Evolutionary conservation across 2,113 vertebrate genomes (phyloP), one percentile per base, ranked within the genome.

Genomic region (Malurus alboscapulatus): DNA sequence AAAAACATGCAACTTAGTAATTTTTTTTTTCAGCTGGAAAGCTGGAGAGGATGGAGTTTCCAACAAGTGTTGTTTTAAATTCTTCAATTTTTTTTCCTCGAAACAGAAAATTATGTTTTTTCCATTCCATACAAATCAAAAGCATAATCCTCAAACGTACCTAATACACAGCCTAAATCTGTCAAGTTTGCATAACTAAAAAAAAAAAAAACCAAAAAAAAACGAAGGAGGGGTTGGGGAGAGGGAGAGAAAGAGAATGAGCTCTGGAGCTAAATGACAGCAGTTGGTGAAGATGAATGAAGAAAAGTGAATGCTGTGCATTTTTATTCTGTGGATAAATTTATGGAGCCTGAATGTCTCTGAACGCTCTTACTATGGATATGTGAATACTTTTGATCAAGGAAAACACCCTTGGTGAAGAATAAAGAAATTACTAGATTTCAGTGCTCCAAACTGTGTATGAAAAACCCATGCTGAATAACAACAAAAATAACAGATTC

Each of bases 221-320:
- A 34, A 34, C 34, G 9, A 21, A 5, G 1, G 3, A 0, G 8
- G 6, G 6, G 1, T 21, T 1, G 2, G 26, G 11, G 14, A 54
- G 17, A 30, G 3, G 16, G 15, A 1, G 22, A 84, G 53, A 38
- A 50, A 59, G 12, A 73, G 5, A 75, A 77, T 74, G 6, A 58
- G 38, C n/a, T 82, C 91, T 5, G 0, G 36, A 57, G 14, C 27
- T 90, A 87, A 85, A 66, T 47, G 32, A 76, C 81, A 91, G 34
- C 58, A 83, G 25, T 55, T 73, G 25, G 38, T 76, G 34, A 93
- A 90, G 79, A 73, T 83, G 30, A 91, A 94, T 66, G 47, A 63
- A 78, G 24, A 88, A 72, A 91, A 85, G 17, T 40, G n/a, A 95
- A 80, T 79, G n/a, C 47, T 66, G 5, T 26, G 25, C 34, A 11